Evolutionary conservation across 2,888 invertebrate species (phyloP), one percentile per base, ranked within the genome.

Genomic region (Octonoba sinensis): DNA sequence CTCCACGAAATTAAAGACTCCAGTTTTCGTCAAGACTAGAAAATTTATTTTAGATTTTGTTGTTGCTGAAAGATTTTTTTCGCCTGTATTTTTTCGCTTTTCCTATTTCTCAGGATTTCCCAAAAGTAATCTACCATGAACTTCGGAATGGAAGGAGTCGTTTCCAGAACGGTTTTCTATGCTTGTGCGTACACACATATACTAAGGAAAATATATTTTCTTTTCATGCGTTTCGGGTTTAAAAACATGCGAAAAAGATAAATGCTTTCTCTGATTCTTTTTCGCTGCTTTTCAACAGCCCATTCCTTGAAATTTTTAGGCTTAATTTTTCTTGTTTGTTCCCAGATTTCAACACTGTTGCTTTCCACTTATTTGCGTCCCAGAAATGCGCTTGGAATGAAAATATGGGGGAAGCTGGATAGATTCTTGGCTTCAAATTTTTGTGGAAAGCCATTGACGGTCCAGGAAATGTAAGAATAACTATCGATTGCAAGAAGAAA

Each of bases 171-270:
- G 16, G 22, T 22, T 49, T 49, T 15, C 49, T 27, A 16, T 20
- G n/a, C 47, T 15, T 16, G 12, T 24, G 18, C 24, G 16, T 65
- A 49, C 49, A 20, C 16, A 16, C 49, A 20, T 46, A 24, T 65
- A 24, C 22, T 20, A 15, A 16, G 36, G 65, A 46, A 49, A 49
- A 71, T 79, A 72, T 72, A 67, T 79, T 79, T 46, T 57, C 67
- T 73, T 56, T 47, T 49, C 59, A 44, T 36, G 24, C 56, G 62
- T 62, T 72, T 46, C 22, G 20, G 49, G 44, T 36, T 67, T 67
- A 60, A 72, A 75, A 79, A 79, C 72, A 72, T 49, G 79, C 51
- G 73, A 69, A 69, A 67, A 79, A 73, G 73, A 73, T 79, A 79
- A 79, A 79, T 73, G 79, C 69, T 79, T 79, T 79, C 57, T 64